A percentile compares a stretch with the other conserved stretches of the same genome.
These are phyloP conservation scores for Solea solea DNA, from an alignment of 2,113 vertebrate species.

Conservation along the genomic window DNA sequence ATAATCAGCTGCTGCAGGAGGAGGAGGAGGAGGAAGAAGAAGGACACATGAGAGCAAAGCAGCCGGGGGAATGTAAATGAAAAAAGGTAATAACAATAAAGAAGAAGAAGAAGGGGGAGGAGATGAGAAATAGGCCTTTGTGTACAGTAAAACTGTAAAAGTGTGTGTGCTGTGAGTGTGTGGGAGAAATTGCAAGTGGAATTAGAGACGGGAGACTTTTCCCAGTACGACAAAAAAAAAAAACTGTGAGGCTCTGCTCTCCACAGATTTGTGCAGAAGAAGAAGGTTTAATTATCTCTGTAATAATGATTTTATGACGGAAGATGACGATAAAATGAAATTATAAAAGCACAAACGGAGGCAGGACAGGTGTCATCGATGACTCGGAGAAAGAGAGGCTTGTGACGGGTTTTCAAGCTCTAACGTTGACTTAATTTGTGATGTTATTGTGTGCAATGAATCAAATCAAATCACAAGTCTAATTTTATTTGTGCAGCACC, in stretches of 20 bases:
- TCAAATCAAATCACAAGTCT: no score
- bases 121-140: background rate
- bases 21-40: background rate
- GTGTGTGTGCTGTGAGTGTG: background rate
- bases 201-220: background rate
- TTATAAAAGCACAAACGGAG: no score
- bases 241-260: background rate
- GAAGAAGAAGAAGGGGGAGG: background rate
- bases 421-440: no score
- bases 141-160: background rate
- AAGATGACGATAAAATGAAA: no score
- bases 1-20: conserved; percentile 34
- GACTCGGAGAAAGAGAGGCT: no score
- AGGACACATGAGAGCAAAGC: background rate
- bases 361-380: no score
- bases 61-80: background rate
- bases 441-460: no score
- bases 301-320: background rate
- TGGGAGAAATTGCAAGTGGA: background rate
- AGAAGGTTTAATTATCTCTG: conserved; percentile 25
- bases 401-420: no score
- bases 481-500: no score
- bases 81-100: background rate
- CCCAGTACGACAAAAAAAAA: no score
- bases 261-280: conserved; percentile 3